Conservation (phyloP, 2,797 vertebrate species). For the Limnodromus scolopaceus region DNA sequence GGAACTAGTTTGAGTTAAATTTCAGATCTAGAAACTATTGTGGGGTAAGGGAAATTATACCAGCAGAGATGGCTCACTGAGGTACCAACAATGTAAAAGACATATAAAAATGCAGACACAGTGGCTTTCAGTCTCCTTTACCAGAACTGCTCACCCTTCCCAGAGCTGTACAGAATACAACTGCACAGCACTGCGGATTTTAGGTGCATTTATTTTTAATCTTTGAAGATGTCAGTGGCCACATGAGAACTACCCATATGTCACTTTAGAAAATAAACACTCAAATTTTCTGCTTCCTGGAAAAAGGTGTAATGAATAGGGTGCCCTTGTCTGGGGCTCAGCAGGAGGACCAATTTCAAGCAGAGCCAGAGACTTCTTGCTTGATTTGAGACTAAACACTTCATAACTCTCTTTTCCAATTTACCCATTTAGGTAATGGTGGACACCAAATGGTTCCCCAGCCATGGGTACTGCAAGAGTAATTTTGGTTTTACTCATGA, state of each 20-base stretch:
- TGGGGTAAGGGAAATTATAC: background rate
- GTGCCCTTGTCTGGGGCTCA: background rate
- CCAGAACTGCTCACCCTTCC: background rate
- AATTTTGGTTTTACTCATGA: background rate
- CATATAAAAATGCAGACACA: background rate
- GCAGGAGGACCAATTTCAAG: background rate
- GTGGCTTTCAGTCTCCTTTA: background rate
- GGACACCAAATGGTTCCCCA: background rate
- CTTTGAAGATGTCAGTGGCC: background rate
- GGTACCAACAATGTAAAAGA: background rate
- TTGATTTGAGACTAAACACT: background rate
- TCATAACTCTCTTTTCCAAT: background rate
- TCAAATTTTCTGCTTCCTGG: background rate
- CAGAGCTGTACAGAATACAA: background rate
- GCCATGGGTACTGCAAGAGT: background rate
- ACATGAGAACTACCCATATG: background rate
- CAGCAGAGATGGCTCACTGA: background rate
- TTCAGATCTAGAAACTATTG: background rate
- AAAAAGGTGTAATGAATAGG: background rate
- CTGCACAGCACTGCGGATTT: background rate
- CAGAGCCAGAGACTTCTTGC: background rate
- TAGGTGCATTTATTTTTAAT: background rate
- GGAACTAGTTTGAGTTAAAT: background rate
- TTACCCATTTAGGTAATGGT: background rate
- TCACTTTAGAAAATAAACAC: background rate